Percentiles rank a stretch among this genome's conserved stretches.
Conservation (phyloP, 1,140 invertebrate genomes). For the Maniola jurtina region DNA sequence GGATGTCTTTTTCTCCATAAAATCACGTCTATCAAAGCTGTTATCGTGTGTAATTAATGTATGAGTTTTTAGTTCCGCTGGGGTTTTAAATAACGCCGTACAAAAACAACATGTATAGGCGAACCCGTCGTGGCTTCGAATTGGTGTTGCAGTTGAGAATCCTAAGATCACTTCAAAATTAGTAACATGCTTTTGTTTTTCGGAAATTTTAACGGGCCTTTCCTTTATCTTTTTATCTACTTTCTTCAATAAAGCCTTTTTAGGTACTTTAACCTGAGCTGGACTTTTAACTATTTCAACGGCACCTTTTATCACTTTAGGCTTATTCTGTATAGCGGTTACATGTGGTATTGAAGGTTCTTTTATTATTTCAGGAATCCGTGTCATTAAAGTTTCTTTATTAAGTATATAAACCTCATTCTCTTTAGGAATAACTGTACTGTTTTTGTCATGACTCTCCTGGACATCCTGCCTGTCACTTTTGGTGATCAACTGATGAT, state of each 20-base stretch:
- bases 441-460: neutral
- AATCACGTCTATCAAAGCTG: neutral
- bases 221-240: neutral
- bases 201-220: neutral
- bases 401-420: too few species aligned
- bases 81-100: neutral
- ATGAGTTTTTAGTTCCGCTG: neutral
- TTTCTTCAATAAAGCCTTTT: too few species aligned
- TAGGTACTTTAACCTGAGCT: too few species aligned
- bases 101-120: neutral
- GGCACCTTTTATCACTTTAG: too few species aligned
- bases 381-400: too few species aligned
- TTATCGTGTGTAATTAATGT: neutral
- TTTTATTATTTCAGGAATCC: too few species aligned
- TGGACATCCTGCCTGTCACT: neutral
- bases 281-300: too few species aligned
- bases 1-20: neutral
- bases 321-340: too few species aligned
- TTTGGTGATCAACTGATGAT: neutral
- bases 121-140: neutral
- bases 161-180: neutral
- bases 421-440: too few species aligned
- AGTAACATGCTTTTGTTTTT: neutral
- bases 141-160: neutral
- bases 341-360: too few species aligned